Percentiles rank a stretch among this genome's conserved stretches.
Conservation (phyloP, 2,113 vertebrate species). For the Echinops telfairi region DNA sequence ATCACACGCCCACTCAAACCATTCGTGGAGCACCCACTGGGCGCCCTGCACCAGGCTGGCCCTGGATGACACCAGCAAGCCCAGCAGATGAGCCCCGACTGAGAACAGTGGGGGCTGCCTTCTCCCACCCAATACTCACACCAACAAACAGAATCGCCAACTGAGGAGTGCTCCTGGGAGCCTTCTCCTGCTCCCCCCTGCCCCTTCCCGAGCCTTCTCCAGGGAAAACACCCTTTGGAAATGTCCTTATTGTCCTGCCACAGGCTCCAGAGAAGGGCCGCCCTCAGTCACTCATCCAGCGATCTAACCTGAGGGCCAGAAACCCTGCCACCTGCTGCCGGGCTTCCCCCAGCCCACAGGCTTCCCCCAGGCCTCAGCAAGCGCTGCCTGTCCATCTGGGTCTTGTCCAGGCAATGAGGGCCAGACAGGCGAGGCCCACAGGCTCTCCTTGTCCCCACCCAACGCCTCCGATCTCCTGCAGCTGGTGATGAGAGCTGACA, state of each 20-base stretch:
- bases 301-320: neutral
- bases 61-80: neutral
- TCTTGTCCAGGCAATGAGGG: neutral
- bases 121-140: neutral
- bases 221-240: no score
- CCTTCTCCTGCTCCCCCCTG: neutral
- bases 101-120: fast-evolving
- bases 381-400: neutral
- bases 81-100: neutral
- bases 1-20: fast-evolving
- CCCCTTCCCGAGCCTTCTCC: neutral
- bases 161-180: fast-evolving
- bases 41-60: fast-evolving
- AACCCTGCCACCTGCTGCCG: neutral
- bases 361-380: fast-evolving
- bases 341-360: no score
- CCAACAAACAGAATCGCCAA: neutral
- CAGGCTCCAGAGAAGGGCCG: neutral
- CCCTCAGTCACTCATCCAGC: neutral
- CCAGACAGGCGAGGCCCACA: neutral
- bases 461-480: neutral
- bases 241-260: neutral
- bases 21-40: neutral
- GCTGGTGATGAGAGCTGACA: neutral
- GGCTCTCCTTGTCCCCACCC: neutral